These are phyloP conservation scores for Noctilio leporinus DNA, from an alignment of 2,113 vertebrate genomes.

Conservation along the genomic window DNA sequence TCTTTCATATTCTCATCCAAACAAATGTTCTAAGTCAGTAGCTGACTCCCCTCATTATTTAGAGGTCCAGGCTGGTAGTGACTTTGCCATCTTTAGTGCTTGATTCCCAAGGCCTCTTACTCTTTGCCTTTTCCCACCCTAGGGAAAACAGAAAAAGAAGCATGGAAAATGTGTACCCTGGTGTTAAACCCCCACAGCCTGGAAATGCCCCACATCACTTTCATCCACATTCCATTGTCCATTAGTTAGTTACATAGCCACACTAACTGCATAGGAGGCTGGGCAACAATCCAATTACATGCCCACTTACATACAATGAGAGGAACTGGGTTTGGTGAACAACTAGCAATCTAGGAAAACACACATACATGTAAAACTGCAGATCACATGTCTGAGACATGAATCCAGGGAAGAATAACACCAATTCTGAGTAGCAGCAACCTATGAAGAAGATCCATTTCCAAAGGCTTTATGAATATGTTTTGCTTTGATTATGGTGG, in stretches of 20 bases:
- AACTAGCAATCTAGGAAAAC: background rate
- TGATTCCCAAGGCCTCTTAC: background rate
- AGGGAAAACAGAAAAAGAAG: background rate
- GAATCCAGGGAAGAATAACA: background rate
- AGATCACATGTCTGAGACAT: background rate
- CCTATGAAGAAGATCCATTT: background rate
- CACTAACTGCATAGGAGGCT: background rate
- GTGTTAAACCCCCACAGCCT: background rate
- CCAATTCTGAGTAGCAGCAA: background rate
- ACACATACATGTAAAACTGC: background rate
- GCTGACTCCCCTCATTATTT: background rate
- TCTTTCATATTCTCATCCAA: background rate
- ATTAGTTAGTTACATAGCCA: background rate
- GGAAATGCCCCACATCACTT: background rate
- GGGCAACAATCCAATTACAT: background rate
- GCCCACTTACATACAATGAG: background rate
- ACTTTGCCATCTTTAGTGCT: background rate
- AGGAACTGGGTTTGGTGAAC: background rate
- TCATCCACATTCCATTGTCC: background rate
- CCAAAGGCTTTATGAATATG: background rate
- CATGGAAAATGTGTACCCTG: background rate
- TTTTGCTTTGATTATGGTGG: background rate
- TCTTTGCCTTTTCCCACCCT: background rate
- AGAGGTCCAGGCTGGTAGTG: background rate
- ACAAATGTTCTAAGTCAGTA: background rate